Conservation (phyloP, 2,888 invertebrate species). For the Nipponacmea schrenckii region DNA sequence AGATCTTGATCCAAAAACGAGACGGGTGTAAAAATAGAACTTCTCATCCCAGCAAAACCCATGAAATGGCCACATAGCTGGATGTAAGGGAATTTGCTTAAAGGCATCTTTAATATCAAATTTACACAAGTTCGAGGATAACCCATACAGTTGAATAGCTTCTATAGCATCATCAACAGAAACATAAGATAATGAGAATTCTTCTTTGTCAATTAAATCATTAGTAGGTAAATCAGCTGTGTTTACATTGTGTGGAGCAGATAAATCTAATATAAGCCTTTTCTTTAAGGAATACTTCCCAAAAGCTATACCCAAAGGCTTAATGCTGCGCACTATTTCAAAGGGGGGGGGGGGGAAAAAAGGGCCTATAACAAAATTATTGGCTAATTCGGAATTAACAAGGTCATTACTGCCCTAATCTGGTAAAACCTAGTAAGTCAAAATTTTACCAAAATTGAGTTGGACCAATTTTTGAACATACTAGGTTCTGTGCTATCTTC, state of each 20-base stretch:
- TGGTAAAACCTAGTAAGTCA: too few species aligned
- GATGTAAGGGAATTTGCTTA: slow-evolving; percentile 5
- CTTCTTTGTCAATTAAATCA: slow-evolving; percentile 16
- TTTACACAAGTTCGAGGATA: too few species aligned
- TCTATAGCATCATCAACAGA: slow-evolving; percentile 8
- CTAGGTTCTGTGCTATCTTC: too few species aligned
- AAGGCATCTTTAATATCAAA: slow-evolving; percentile 19
- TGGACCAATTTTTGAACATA: too few species aligned
- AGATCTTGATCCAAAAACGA: slow-evolving; percentile 6
- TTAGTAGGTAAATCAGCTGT: background rate
- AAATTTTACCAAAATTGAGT: too few species aligned
- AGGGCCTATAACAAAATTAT: too few species aligned
- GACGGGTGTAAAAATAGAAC: slow-evolving; percentile 13
- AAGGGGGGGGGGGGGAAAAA: too few species aligned
- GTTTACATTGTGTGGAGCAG: slow-evolving; percentile 14
- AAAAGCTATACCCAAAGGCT: slow-evolving; percentile 11
- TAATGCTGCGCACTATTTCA: slow-evolving; percentile 10
- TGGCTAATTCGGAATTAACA: too few species aligned
- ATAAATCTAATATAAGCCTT: slow-evolving; percentile 14
- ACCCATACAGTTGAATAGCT: too few species aligned
- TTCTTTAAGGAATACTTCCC: slow-evolving; percentile 7
- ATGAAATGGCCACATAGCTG: slow-evolving; percentile 2
- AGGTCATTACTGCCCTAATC: too few species aligned
- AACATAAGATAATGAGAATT: slow-evolving; percentile 11
- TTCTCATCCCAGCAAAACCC: slow-evolving; percentile 6